These are phyloP conservation scores for Phaedon cochleariae DNA, from an alignment of 2,888 invertebrate species.

Conservation along the genomic window DNA sequence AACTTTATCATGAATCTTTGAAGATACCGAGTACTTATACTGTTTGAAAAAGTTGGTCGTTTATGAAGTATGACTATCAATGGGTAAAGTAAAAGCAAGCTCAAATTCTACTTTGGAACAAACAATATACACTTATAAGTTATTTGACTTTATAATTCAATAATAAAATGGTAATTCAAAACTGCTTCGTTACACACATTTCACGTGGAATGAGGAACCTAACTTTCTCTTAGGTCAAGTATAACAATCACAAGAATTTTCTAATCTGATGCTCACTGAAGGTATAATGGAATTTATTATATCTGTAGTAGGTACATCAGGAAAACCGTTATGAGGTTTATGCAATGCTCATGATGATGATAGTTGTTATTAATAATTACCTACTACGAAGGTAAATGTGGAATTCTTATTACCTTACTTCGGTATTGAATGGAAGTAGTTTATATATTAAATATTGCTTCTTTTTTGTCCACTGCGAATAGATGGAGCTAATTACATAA, in stretches of 20 bases:
- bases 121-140: not conserved
- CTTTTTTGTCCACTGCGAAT: no score
- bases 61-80: no score
- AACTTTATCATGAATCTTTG: no score
- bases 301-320: constrained; percentile 4
- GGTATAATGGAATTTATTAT: not conserved
- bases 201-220: not conserved
- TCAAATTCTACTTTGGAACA: no score
- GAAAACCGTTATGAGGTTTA: constrained; percentile 14
- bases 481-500: no score
- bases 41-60: no score
- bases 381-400: no score
- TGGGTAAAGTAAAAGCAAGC: no score
- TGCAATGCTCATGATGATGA: constrained; percentile 6
- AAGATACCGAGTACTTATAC: no score
- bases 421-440: no score
- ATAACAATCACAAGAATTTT: constrained; percentile 17
- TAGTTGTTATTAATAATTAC: not conserved
- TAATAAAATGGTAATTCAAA: not conserved
- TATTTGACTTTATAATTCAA: not conserved
- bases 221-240: constrained; percentile 11
- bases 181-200: constrained; percentile 3
- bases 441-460: no score
- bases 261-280: constrained; percentile 4
- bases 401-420: no score